Base-by-base conservation (phyloP, 1,140 invertebrate species). In the Spodoptera frugiperda region DNA sequence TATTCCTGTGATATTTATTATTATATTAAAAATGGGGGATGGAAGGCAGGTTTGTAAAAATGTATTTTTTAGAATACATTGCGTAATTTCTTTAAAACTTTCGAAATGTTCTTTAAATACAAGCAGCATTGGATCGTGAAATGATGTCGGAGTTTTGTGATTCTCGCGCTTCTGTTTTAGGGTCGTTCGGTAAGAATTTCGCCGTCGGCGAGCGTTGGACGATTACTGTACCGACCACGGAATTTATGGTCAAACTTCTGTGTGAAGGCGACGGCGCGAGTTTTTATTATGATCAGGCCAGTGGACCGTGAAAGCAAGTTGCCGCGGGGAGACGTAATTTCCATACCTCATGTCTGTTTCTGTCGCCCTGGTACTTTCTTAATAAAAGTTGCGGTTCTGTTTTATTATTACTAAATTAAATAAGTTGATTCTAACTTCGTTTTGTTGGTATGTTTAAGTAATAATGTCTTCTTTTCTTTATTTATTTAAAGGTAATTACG, bases 201-300 rank as follows among this genome's bases (percentile, higher is more conserved):
- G 91, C 92, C 89, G 89, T 79, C 87, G 90, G 91, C 88, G 84
- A 90, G 84, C 89, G 83, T 80, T 71, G 59, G 77, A 82, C 88
- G 86, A 90, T 92, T 91, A 92, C 88, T 87, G 82, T 78, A 82
- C 78, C 77, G 91, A 84, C 91, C 90, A 91, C 83, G 78, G 89
- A 94, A 94, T 94, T 94, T 94, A 94, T 94, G 94, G 94, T 94
- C 93, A 94, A 94, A 94, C 93, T 94, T 94, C 85, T 75, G 87
- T 81, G 88, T 82, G 87, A 85, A 93, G 90, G 92, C 91, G 92
- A 92, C 91, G 92, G 91, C 91, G 91, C 89, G 91, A 89, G 90
- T 94, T 94, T 94, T 94, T 94, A 94, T 94, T 94, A 94, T 94
- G 94, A 94, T 94, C 94, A 94, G 90, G 81, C 82, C 94, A 94